Conservation (phyloP, 2,113 vertebrate genomes). For the Colossoma macropomum region DNA sequence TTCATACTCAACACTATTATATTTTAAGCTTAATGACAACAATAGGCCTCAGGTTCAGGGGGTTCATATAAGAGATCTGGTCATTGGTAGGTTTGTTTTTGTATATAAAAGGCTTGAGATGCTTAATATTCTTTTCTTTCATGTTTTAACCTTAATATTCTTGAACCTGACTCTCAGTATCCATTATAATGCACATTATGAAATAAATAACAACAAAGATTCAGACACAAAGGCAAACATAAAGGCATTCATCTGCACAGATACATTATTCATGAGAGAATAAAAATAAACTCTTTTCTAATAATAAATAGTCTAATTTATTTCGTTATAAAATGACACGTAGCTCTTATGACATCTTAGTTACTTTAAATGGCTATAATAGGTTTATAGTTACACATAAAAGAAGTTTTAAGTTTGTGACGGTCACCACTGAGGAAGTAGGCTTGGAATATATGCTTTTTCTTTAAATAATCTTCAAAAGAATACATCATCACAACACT, state of each 20-base stretch:
- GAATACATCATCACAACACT: slow-evolving; percentile 3
- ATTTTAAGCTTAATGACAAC: too few species aligned
- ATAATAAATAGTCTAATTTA: slow-evolving; percentile 28
- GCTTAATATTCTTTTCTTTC: not conserved
- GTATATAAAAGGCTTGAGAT: not conserved
- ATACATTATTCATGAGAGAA: slow-evolving; percentile 4
- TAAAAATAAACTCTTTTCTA: slow-evolving; percentile 40
- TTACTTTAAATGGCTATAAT: slow-evolving; percentile 11
- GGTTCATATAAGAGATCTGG: too few species aligned
- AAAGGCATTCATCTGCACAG: not conserved
- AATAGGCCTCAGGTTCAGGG: not conserved
- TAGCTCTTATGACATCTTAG: not conserved
- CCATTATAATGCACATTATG: slow-evolving; percentile 1
- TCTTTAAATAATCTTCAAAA: not conserved
- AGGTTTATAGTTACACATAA: slow-evolving; percentile 16
- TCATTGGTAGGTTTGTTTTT: not conserved
- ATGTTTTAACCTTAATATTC: not conserved
- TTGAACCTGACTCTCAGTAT: not conserved
- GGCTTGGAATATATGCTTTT: not conserved
- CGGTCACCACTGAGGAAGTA: not conserved
- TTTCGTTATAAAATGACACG: slow-evolving; percentile 28
- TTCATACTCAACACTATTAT: too few species aligned
- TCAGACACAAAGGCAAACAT: slow-evolving; percentile 26
- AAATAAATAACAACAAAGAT: slow-evolving; percentile 22
- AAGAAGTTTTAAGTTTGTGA: slow-evolving; percentile 2